A percentile compares a stretch with the other conserved stretches of the same genome.
Evolutionary conservation across 2,113 vertebrate species (phyloP).

Genomic region (Etheostoma cragini): DNA sequence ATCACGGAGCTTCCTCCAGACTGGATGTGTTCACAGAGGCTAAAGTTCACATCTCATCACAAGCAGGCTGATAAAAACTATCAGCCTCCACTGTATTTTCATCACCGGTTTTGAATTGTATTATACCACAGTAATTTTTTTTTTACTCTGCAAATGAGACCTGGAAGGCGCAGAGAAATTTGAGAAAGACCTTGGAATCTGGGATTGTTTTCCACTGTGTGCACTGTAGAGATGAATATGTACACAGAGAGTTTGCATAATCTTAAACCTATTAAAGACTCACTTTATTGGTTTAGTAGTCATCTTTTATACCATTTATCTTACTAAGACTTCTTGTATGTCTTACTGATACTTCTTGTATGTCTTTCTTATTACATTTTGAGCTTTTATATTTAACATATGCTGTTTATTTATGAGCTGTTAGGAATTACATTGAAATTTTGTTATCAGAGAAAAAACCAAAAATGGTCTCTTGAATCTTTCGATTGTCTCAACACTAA

Average conservation of each 20-base stretch:
- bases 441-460: neutral
- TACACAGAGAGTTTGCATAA: neutral
- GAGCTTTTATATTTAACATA: too few species aligned
- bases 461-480: neutral
- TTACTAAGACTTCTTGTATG: too few species aligned
- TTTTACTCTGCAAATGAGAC: neutral
- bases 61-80: slow-evolving; percentile 32
- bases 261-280: neutral
- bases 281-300: too few species aligned
- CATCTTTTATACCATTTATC: too few species aligned
- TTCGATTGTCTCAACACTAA: neutral
- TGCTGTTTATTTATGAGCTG: neutral
- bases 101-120: neutral
- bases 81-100: slow-evolving; percentile 24
- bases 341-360: too few species aligned
- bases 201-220: neutral
- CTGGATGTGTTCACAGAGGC: slow-evolving; percentile 23
- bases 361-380: too few species aligned
- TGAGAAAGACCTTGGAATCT: neutral
- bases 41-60: slow-evolving; percentile 53
- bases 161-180: neutral
- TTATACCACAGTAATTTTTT: slow-evolving; percentile 2
- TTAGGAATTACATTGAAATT: neutral
- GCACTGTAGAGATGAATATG: neutral
- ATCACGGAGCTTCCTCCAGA: slow-evolving; percentile 49